Base-by-base conservation (phyloP, 2,113 vertebrate species). In the Circaetus cinerascens region DNA sequence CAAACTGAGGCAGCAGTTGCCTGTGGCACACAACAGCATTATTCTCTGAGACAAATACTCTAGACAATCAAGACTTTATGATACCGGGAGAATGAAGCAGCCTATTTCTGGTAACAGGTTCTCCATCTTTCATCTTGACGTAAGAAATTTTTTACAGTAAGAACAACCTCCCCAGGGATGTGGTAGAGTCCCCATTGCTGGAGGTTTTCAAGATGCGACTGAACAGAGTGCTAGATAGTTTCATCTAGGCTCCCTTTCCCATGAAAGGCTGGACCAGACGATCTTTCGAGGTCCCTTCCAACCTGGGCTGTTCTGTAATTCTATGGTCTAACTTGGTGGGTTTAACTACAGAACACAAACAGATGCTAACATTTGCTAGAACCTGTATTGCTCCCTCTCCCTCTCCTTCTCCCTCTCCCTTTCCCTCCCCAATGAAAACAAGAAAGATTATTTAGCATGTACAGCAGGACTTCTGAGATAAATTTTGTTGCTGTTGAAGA, bases 191-290 rank as follows among this genome's bases (percentile, higher is more conserved):
- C 32, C 26, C 5, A 17, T 29, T 0, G 1, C 22, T 48, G 66
- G 25, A 40, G 74, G 45, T 48, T 86, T 91, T 72, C 80, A 79
- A 81, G 77, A 30, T 30, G 30, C 5, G 3, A 13, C 9, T 79
- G 40, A 46, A 14, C 23, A 75, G 20, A 11, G 15, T 21, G 38
- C 16, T 26, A 25, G 13, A 41, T 3, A 55, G 17, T n/a, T 48
- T 77, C 9, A 43, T 14, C 48, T 18, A 36, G 27, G n/a, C 32
- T 85, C 11, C 27, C n/a, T 59, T 71, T 62, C 17, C 50, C 56
- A 53, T n/a, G 26, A 36, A 86, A 45, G n/a, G 5, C 1, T 90
- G 72, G 32, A 43, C 22, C 45, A 75, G 22, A 32, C 0, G 0
- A 69, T n/a, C 15, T 51, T 62, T 15, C 1, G 2, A 67, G 29